Percentiles rank a stretch among this genome's conserved stretches.
phyloP scores from a whole-genome alignment of 2,113 vertebrate species.

The Miniopterus natalensis region DNA sequence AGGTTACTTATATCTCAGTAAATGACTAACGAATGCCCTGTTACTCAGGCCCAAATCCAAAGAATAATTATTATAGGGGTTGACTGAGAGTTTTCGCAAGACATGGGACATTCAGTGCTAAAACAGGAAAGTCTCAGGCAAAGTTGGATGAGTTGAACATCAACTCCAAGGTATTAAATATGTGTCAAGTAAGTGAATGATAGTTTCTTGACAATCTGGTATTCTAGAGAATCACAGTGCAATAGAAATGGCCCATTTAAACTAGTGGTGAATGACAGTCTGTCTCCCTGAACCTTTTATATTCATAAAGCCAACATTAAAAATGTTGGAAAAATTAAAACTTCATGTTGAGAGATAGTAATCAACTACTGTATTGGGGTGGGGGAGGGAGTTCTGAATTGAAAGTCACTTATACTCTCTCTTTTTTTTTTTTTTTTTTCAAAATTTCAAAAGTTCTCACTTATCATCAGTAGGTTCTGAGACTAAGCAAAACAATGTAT shows the following conservation, averaged over 20 bases:
- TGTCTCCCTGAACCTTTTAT: not conserved
- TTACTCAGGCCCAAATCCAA: not conserved
- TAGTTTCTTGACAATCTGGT: not conserved
- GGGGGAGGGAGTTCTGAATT: not conserved
- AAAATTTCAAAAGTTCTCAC: not conserved
- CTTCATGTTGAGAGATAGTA: not conserved
- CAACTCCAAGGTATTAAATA: not conserved
- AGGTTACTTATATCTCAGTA: not conserved
- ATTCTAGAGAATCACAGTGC: not conserved
- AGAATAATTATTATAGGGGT: not conserved
- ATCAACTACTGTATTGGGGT: not conserved
- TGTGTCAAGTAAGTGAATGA: constrained; percentile 14
- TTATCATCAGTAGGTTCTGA: not conserved
- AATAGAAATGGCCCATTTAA: not conserved
- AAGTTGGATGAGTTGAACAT: not conserved
- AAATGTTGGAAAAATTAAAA: not conserved
- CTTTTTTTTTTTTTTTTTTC: not conserved
- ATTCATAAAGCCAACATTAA: not conserved
- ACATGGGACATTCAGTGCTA: not conserved
- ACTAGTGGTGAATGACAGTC: not conserved
- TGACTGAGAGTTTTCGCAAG: not conserved
- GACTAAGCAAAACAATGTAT: not conserved
- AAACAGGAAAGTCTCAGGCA: not conserved
- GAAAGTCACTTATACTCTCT: not conserved
- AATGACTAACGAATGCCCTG: fast-evolving